These are phyloP conservation scores for Xiphydria camelus DNA, from an alignment of 2,888 invertebrate species.

Conservation along the genomic window DNA sequence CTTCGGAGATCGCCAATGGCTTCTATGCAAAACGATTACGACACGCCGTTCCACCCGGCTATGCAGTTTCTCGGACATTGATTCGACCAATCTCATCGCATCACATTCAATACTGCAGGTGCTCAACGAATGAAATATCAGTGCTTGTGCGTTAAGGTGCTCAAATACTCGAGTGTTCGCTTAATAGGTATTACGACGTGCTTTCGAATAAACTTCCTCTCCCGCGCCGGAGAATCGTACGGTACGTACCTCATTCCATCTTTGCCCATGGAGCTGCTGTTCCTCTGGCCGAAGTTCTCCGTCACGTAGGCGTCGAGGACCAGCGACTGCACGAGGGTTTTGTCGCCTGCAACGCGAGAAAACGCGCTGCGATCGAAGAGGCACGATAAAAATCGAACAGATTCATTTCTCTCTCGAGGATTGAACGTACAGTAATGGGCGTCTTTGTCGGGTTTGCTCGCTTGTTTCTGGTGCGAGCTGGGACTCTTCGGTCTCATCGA, in stretches of 20 bases:
- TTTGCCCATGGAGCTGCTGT: conserved; percentile 62
- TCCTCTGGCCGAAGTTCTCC: conserved; percentile 73
- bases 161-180: not conserved
- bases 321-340: conserved; percentile 85
- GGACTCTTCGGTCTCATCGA: conserved; percentile 71
- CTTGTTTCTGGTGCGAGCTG: conserved; percentile 61
- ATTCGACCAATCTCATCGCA: not conserved
- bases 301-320: conserved; percentile 91
- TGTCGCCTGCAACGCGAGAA: conserved; percentile 73
- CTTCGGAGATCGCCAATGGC: no score
- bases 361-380: no score
- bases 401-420: no score
- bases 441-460: conserved; percentile 73
- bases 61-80: no score
- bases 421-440: conserved; percentile 78
- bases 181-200: not conserved
- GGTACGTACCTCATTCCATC: conserved; percentile 70
- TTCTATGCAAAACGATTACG: no score
- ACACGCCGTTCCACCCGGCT: no score
- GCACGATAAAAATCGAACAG: no score
- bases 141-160: conserved; percentile 16
- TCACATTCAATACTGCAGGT: conserved; percentile 1
- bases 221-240: no score
- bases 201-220: no score
- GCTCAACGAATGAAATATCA: not conserved